Conservation (phyloP, 2,113 vertebrate genomes). For the Zapus hudsonius region DNA sequence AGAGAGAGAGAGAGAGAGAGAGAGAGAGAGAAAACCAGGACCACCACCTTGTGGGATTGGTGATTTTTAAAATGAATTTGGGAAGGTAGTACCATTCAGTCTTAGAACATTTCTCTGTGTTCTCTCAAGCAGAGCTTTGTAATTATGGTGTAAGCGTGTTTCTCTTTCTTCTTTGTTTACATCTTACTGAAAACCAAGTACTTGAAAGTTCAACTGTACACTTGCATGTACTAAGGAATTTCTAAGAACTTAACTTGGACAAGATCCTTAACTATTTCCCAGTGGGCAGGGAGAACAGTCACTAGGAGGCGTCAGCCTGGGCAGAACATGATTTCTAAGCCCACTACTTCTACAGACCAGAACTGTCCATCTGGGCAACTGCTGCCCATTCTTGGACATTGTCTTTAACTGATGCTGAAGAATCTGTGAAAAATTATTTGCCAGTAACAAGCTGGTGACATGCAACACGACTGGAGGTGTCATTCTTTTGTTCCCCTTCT, state of each 20-base stretch:
- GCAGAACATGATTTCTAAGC: not conserved
- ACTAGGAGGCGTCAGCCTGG: not conserved
- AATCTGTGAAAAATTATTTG: conserved; percentile 2
- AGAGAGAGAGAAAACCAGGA: too few species aligned
- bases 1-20: too few species aligned
- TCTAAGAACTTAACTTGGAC: not conserved
- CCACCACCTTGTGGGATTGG: too few species aligned
- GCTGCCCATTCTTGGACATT: not conserved
- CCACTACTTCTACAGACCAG: not conserved
- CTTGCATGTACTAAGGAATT: not conserved
- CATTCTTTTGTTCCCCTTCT: not conserved
- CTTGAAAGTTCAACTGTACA: conserved; percentile 3
- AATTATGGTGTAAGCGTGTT: not conserved
- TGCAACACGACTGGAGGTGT: not conserved
- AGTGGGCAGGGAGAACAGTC: not conserved
- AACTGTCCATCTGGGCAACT: not conserved
- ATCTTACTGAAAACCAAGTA: not conserved
- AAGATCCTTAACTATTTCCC: not conserved
- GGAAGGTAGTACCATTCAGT: not conserved
- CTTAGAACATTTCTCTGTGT: not conserved
- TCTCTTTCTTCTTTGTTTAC: not conserved
- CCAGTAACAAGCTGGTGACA: not conserved
- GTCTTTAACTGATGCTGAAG: not conserved
- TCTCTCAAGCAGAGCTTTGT: conserved; percentile 11
- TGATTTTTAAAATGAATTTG: not conserved